phyloP scores from a whole-genome alignment of 2,888 invertebrate species.

The Neoascia interrupta region DNA sequence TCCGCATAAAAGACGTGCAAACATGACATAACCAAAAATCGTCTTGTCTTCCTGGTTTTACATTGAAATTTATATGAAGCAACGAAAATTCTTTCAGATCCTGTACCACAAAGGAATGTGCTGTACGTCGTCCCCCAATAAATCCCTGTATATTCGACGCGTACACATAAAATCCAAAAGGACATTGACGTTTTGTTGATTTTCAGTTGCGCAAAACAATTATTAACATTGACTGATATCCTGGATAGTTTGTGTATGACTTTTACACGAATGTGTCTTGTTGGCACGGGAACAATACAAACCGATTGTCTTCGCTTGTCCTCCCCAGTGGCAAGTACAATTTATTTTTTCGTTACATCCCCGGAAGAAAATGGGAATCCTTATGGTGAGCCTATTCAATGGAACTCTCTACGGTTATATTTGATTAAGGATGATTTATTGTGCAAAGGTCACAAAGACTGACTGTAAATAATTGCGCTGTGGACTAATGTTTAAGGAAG shows the following conservation, averaged over 20 bases:
- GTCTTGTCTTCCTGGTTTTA: slow-evolving; percentile 61
- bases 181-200: slow-evolving; percentile 54
- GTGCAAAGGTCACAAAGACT: slow-evolving; percentile 25
- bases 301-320: slow-evolving; percentile 61
- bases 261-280: slow-evolving; percentile 41
- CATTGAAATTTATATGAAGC: slow-evolving; percentile 29
- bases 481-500: not conserved
- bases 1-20: slow-evolving; percentile 62
- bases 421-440: slow-evolving; percentile 65
- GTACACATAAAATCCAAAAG: slow-evolving; percentile 22
- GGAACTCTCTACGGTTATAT: slow-evolving; percentile 42
- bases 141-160: slow-evolving; percentile 51
- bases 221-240: slow-evolving; percentile 61
- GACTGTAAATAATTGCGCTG: slow-evolving; percentile 46
- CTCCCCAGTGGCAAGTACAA: slow-evolving; percentile 48
- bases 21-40: slow-evolving; percentile 66
- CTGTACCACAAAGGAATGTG: not conserved
- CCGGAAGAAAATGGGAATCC: slow-evolving; percentile 12
- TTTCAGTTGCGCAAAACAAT: slow-evolving; percentile 67
- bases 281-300: slow-evolving; percentile 60
- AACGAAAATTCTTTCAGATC: slow-evolving; percentile 13
- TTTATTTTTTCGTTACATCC: slow-evolving; percentile 43
- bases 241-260: no score
- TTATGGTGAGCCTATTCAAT: slow-evolving; percentile 29
- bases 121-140: slow-evolving; percentile 28